phyloP scores from a whole-genome alignment of 2,888 invertebrate species.

The Temnothorax rugatulus region DNA sequence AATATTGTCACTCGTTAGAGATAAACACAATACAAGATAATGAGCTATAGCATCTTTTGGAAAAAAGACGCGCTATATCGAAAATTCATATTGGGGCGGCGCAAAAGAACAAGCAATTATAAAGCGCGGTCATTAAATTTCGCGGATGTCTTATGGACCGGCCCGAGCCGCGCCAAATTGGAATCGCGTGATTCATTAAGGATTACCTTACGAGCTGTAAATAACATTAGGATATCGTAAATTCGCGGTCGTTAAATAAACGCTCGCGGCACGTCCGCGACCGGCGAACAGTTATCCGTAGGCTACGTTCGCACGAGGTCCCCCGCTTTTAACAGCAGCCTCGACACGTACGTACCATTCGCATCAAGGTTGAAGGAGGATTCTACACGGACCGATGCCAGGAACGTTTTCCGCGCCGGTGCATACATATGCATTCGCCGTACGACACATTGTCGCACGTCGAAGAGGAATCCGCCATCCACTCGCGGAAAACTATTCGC shows the following conservation, averaged over 20 bases:
- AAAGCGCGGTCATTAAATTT: conserved; percentile 16
- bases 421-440: conserved; percentile 73
- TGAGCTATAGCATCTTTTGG: not conserved
- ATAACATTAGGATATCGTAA: conserved; percentile 68
- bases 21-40: conserved; percentile 1
- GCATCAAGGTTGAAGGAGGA: conserved; percentile 64
- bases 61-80: not conserved
- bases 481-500: conserved; percentile 54
- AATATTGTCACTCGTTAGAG: not conserved
- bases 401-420: conserved; percentile 51
- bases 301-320: conserved; percentile 55
- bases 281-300: conserved; percentile 58
- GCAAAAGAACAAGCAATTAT: conserved; percentile 3
- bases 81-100: not conserved
- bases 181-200: conserved; percentile 63
- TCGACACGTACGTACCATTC: conserved; percentile 66
- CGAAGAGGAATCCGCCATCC: conserved; percentile 53
- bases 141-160: conserved; percentile 13
- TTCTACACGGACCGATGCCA: conserved; percentile 63
- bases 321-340: conserved; percentile 54
- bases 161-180: conserved; percentile 27
- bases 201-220: conserved; percentile 61
- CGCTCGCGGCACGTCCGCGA: conserved; percentile 39
- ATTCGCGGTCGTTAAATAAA: conserved; percentile 63
- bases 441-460: conserved; percentile 61